A percentile compares a stretch with the other conserved stretches of the same genome.
Evolutionary conservation across 2,888 invertebrate species (phyloP).

Genomic region (Anorthoa munda): DNA sequence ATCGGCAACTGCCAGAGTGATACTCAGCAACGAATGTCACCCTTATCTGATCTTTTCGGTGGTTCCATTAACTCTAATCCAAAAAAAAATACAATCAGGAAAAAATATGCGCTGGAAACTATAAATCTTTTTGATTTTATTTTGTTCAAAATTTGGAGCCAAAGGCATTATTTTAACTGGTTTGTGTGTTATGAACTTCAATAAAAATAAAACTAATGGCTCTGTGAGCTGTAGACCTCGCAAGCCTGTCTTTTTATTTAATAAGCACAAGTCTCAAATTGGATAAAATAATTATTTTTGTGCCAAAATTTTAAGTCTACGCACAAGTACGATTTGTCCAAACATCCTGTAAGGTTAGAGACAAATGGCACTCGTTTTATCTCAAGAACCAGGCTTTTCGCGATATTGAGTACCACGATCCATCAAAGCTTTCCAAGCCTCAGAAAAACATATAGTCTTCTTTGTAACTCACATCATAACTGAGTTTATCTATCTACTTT

Average conservation of each 20-base stretch:
- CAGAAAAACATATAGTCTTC: conserved; percentile 18
- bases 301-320: conserved; percentile 3
- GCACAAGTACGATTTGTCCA: conserved; percentile 27
- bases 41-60: background rate
- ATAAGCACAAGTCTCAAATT: background rate
- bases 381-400: conserved; percentile 40
- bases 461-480: conserved; percentile 39
- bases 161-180: no score
- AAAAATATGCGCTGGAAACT: no score
- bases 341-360: conserved; percentile 20
- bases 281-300: background rate
- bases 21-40: background rate
- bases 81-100: no score
- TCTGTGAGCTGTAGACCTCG: no score
- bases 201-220: no score
- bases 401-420: conserved; percentile 53
- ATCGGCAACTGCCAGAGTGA: background rate
- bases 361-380: conserved; percentile 56
- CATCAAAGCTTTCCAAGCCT: conserved; percentile 40
- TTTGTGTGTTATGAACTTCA: no score
- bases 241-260: no score
- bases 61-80: no score
- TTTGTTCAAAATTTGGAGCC: no score
- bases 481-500: conserved; percentile 11
- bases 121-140: no score